Base-by-base conservation (phyloP, 2,888 invertebrate species). In the Salticus scenicus region DNA sequence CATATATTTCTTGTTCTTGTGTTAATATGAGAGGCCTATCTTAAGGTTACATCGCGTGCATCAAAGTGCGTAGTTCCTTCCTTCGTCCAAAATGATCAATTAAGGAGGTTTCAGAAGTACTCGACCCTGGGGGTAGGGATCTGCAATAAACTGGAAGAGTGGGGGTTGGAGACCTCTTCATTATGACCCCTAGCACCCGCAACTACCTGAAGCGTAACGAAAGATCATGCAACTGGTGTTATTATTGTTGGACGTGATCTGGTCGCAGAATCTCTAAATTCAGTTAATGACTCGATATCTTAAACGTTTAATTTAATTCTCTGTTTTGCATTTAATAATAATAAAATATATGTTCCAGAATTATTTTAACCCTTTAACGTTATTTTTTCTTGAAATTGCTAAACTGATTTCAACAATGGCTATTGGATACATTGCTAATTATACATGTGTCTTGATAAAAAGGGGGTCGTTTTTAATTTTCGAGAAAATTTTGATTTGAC, bases 11-110 rank as follows among this genome's bases (percentile, higher is more conserved):
- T n/a, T n/a, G n/a, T n/a, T n/a, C n/a, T n/a, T n/a, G n/a, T n/a
- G n/a, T n/a, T n/a, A n/a, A n/a, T n/a, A n/a, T 57, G 10, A 57
- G 57, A 57, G 57, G 57, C 7, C 20, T 24, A 7, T 20, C 5
- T 57, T 57, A 24, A 24, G 24, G 57, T 24, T 17, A 57, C 5
- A 5, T 82, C 76, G 75, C 75, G 75, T 76, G 82, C 70, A 74
- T 33, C 69, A 75, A 82, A n/a, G 10, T 75, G 41, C 82, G 82
- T 82, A 82, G 82, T 82, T 82, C 82, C 82, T 82, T 71, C 76
- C 57, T 82, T 82, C 70, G 20, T 42, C 28, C 47, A 42, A 76
- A 75, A 64, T 75, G 64, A 31, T 64, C 82, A 82, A 82, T 82
- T 82, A 82, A 82, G 41, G 47, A 75, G 57, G 14, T 27, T 47